These are phyloP conservation scores for Paedocypris sp. DNA, from an alignment of 2,113 vertebrate species.

Conservation along the genomic window DNA sequence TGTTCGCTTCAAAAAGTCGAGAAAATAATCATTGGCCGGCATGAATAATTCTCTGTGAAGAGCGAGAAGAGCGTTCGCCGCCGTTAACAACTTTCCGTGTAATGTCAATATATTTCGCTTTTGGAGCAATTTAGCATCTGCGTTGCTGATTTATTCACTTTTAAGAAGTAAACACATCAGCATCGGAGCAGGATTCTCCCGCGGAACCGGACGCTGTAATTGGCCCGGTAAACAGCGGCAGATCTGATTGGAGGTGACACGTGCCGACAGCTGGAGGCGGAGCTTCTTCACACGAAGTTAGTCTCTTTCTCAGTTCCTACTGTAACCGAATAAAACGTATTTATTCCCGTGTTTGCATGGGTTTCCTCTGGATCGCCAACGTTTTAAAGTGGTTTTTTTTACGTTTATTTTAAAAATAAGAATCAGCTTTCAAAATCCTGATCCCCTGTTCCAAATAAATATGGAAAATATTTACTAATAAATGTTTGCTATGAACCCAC, in stretches of 20 bases:
- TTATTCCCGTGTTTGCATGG: too few relatives aligned
- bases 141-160: conserved; percentile 20
- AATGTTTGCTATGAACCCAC: too few relatives aligned
- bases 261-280: background rate
- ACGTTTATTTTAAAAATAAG: too few relatives aligned
- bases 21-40: conserved; percentile 14
- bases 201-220: too few relatives aligned
- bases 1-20: too few relatives aligned
- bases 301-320: conserved; percentile 1
- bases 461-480: too few relatives aligned
- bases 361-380: too few relatives aligned
- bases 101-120: conserved; percentile 16
- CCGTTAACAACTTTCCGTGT: conserved; percentile 20
- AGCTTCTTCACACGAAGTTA: background rate
- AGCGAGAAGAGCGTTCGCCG: conserved; percentile 1
- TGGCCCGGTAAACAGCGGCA: background rate
- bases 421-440: too few relatives aligned
- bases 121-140: background rate
- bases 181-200: too few relatives aligned
- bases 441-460: too few relatives aligned
- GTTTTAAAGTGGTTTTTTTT: too few relatives aligned
- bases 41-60: conserved; percentile 34
- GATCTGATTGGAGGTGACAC: conserved; percentile 8
- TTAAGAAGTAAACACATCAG: conserved; percentile 16
- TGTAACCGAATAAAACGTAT: too few relatives aligned